Conservation (phyloP, 2,797 vertebrate genomes). For the Sparidentex hasta region DNA sequence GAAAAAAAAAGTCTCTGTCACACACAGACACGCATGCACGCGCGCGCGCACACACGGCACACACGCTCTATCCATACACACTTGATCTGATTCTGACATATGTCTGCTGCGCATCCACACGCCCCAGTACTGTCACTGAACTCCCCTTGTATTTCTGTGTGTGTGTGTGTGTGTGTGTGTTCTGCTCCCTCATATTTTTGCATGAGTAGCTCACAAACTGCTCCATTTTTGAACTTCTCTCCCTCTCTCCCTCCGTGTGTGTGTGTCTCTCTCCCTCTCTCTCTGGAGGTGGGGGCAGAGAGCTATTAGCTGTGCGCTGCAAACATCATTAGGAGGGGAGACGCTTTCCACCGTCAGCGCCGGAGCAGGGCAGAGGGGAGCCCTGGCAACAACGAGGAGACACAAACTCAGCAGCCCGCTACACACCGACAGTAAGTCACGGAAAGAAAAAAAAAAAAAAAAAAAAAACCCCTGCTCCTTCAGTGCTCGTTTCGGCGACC, state of each 20-base stretch:
- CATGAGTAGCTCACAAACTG: slow-evolving; percentile 92
- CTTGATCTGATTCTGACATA: slow-evolving; percentile 10
- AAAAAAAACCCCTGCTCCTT: too few species aligned
- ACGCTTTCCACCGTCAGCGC: slow-evolving; percentile 91
- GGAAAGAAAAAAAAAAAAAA: slow-evolving; percentile 60
- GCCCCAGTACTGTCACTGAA: slow-evolving; percentile 51
- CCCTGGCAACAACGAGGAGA: slow-evolving; percentile 83
- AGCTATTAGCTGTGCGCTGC: slow-evolving; percentile 89
- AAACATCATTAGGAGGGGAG: slow-evolving; percentile 95
- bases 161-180: slow-evolving; percentile 57
- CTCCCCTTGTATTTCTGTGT: slow-evolving; percentile 80
- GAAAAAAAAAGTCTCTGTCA: too few species aligned
- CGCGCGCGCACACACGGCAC: background rate
- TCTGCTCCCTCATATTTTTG: slow-evolving; percentile 74
- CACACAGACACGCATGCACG: background rate
- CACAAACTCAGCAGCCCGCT: slow-evolving; percentile 88
- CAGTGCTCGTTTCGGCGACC: slow-evolving; percentile 20
- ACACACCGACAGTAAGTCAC: slow-evolving; percentile 93
- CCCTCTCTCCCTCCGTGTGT: slow-evolving; percentile 12
- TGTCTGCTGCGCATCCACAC: slow-evolving; percentile 40
- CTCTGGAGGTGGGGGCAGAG: slow-evolving; percentile 78
- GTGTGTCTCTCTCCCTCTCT: slow-evolving; percentile 36
- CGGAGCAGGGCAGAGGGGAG: slow-evolving; percentile 87
- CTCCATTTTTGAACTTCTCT: slow-evolving; percentile 84
- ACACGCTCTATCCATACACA: background rate